Conservation (phyloP, 2,888 invertebrate genomes). For the Drosophila multiciliata region DNA sequence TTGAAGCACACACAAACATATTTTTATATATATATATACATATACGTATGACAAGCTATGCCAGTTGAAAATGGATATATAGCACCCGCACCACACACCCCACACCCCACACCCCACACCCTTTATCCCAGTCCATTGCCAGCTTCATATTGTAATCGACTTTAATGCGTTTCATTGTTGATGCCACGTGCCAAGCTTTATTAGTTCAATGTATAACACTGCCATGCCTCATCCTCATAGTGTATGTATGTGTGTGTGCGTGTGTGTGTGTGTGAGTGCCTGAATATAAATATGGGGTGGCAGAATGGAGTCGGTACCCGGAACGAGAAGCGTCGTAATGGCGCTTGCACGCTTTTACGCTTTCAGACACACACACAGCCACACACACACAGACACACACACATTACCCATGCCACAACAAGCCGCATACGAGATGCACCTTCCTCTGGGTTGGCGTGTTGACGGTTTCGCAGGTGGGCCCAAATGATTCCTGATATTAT, state of each 20-base stretch:
- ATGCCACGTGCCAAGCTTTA: slow-evolving; percentile 85
- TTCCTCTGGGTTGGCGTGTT: slow-evolving; percentile 26
- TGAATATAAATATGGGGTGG: slow-evolving; percentile 33
- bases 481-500: slow-evolving; percentile 68
- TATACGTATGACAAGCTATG: slow-evolving; percentile 26
- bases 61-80: slow-evolving; percentile 33
- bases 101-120: not conserved
- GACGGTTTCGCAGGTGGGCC: slow-evolving; percentile 14
- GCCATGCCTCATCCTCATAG: slow-evolving; percentile 60
- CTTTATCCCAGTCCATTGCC: slow-evolving; percentile 6
- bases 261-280: slow-evolving; percentile 33
- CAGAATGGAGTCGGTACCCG: slow-evolving; percentile 33
- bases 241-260: slow-evolving; percentile 28
- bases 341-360: slow-evolving; percentile 84
- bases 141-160: slow-evolving; percentile 84
- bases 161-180: slow-evolving; percentile 86
- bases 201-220: slow-evolving; percentile 83
- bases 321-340: slow-evolving; percentile 53
- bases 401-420: slow-evolving; percentile 21
- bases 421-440: slow-evolving; percentile 52
- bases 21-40: slow-evolving; percentile 18
- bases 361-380: slow-evolving; percentile 80
- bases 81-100: not conserved
- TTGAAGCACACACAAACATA: slow-evolving; percentile 3
- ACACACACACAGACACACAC: slow-evolving; percentile 65